Evolutionary conservation across 2,888 invertebrate genomes (phyloP), one percentile per base, ranked within the genome.

Genomic region (Ctena decussata): DNA sequence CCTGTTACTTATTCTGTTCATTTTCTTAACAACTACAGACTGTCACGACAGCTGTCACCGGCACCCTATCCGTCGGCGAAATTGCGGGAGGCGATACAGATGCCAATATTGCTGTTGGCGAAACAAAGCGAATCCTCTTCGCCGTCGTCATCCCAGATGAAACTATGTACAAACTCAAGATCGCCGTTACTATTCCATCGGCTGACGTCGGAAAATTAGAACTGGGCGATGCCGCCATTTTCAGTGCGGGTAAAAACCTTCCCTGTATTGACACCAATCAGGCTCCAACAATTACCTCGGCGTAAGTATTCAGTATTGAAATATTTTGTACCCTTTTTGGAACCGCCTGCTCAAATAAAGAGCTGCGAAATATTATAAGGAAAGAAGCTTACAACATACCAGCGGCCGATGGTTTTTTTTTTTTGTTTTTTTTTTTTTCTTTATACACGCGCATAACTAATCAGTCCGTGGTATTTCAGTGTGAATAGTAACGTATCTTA

Each of bases 241-340:
- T 90, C 8, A 84, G 79, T 41, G 92, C 87, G 0, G 95, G 94
- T 0, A 86, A 78, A 11, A 94, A 94, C 85, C 77, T 94, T 11
- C 93, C 93, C 0, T 94, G 95, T 86, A 70, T 92, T n/a, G 84
- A 88, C 41, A 27, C 21, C 12, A 41, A 35, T 32, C 71, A 32
- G 21, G 53, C 49, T 11, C 76, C 77, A 6, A 69, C 24, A 12
- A 49, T 85, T 27, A 41, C 44, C 3, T 71, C 79, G 35, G 24
- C 49, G 83, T 83, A 80, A 72, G 83, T 53, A n/a, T n/a, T n/a
- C n/a, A n/a, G n/a, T n/a, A n/a, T n/a, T n/a, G n/a, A n/a, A n/a
- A n/a, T n/a, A n/a, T n/a, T n/a, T n/a, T n/a, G n/a, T n/a, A n/a
- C n/a, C n/a, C n/a, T n/a, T n/a, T n/a, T n/a, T n/a, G n/a, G n/a